phyloP scores from a whole-genome alignment of 2,113 vertebrate species.

The Pachyramphus minor region DNA sequence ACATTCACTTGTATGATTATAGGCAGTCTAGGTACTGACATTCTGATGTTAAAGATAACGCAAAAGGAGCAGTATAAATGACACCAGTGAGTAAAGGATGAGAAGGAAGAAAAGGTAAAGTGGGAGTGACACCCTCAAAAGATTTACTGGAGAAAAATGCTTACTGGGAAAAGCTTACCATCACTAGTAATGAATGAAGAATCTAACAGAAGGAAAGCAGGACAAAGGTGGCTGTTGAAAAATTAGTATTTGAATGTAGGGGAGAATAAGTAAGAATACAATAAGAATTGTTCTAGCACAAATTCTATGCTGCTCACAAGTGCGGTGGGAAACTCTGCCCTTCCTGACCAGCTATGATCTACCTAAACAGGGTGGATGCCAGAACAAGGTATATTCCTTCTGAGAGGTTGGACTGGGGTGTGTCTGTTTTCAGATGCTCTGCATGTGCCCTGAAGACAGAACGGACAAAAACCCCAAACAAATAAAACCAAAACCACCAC shows the following conservation, averaged over 20 bases:
- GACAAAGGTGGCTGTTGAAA: slow-evolving; percentile 9
- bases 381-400: neutral
- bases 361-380: neutral
- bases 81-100: neutral
- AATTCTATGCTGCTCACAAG: neutral
- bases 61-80: neutral
- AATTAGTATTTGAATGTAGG: neutral
- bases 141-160: neutral
- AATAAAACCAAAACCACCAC: neutral
- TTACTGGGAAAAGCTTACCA: neutral
- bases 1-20: neutral
- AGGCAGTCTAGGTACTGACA: neutral
- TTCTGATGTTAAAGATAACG: neutral
- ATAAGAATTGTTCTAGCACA: slow-evolving; percentile 8
- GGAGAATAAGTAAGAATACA: neutral
- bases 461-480: accelerated
- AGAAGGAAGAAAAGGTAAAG: neutral
- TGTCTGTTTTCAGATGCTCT: neutral
- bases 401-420: neutral
- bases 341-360: neutral
- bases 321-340: neutral
- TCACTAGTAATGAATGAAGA: slow-evolving; percentile 33
- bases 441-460: neutral
- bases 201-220: slow-evolving; percentile 15
- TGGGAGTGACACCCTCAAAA: neutral